These are phyloP conservation scores for Pristionchus mayeri DNA, from an alignment of 2,888 invertebrate species.

Conservation along the genomic window DNA sequence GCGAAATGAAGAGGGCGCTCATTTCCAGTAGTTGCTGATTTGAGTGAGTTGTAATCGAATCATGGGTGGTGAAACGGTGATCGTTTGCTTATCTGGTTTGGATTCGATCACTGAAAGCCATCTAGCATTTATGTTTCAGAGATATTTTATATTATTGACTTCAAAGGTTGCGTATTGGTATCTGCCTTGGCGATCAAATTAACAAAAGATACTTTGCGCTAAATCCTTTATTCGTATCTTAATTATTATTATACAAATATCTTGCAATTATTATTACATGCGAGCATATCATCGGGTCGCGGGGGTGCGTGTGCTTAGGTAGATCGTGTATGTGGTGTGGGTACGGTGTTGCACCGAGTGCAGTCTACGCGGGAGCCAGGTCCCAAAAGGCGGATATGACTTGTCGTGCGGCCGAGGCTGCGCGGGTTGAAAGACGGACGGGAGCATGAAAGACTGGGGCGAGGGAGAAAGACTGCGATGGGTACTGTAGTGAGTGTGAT, in stretches of 20 bases:
- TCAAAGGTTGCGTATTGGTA: too few relatives aligned
- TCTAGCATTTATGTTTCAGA: too few relatives aligned
- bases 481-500: background rate
- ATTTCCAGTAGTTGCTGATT: too few relatives aligned
- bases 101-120: too few relatives aligned
- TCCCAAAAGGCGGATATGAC: background rate
- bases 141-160: too few relatives aligned
- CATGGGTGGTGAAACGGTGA: too few relatives aligned
- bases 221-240: conserved; percentile 3
- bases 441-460: conserved; percentile 5
- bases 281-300: background rate
- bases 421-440: conserved; percentile 7
- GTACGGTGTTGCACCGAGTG: conserved; percentile 4
- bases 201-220: background rate
- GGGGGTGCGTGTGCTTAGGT: conserved; percentile 20
- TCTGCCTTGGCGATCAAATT: too few relatives aligned
- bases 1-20: too few relatives aligned
- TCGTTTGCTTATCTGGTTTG: too few relatives aligned
- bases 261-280: conserved; percentile 41
- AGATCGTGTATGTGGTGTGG: conserved; percentile 37
- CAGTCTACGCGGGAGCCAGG: background rate
- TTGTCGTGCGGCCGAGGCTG: background rate
- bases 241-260: conserved; percentile 28
- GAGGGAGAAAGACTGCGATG: background rate
- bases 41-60: too few relatives aligned